Base-by-base conservation (phyloP, 2,113 vertebrate genomes). In the Psephotus haematonotus region DNA sequence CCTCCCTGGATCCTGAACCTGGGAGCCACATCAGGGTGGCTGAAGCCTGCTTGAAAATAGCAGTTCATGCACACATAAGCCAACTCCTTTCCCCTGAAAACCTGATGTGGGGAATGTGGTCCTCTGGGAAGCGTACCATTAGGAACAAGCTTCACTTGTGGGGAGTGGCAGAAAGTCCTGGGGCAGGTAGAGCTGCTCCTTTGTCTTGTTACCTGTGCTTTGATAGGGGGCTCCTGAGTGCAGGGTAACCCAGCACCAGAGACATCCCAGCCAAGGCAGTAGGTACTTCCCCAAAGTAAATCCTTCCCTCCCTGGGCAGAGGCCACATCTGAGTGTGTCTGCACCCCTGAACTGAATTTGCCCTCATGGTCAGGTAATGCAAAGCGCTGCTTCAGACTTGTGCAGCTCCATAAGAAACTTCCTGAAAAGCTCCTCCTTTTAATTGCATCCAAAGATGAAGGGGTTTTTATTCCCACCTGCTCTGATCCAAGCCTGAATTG, bases 1-100 rank as follows among this genome's bases (percentile, higher is more conserved):
- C 22, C 7, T 22, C 5, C 17, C 24, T 0, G 1, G 16, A 17
- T 41, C 1, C 29, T 4, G 11, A 1, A 20, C 41, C 16, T 3
- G 8, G 20, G 15, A 60, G n/a, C 31, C 72, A 4, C 72, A 3
- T 11, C 27, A 2, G 19, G 8, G 20, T 20, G 12, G 52, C 47
- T 1, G 3, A 41, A 31, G 25, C 18, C 50, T 63, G 35, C 57
- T 82, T 41, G 37, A 41, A 55, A 70, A 52, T 1, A 47, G 59
- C 46, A 14, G 6, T 7, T 24, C 7, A 1, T 5, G 15, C 29
- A 22, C 53, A 4, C 0, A 5, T 2, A 47, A 50, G 6, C 23
- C 41, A 43, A 5, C 11, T 82, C 2, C 28, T 53, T 9, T 33
- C 11, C 5, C 8, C 15, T 1, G 2, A 19, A 27, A 81, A 35